Evolutionary conservation across 53 echinoderm and acorn worm species (phyloP).

Genomic region (Antedon mediterranea): DNA sequence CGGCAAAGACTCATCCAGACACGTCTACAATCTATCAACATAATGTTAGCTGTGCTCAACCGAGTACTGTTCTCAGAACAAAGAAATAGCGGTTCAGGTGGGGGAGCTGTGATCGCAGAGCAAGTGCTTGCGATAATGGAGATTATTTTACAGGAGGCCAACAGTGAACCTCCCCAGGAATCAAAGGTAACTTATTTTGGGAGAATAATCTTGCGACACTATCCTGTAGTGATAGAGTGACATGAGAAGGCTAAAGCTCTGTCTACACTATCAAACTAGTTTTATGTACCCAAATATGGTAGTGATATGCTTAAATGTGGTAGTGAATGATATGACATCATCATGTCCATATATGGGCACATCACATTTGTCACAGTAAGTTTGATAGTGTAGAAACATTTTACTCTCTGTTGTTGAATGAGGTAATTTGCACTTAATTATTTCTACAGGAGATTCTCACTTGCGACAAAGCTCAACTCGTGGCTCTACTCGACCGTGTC

Average conservation of each 20-base stretch:
- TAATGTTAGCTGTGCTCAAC: slow-evolving; percentile 88
- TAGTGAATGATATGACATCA: no score
- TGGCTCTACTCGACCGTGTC: slow-evolving; percentile 70
- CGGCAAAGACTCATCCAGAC: slow-evolving; percentile 75
- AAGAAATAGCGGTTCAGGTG: slow-evolving; percentile 73
- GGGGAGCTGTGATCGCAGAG: slow-evolving; percentile 67
- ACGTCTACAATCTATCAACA: slow-evolving; percentile 84
- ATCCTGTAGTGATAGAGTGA: no score
- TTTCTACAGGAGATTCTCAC: slow-evolving; percentile 41
- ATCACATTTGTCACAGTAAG: background rate
- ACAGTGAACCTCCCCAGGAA: slow-evolving; percentile 66
- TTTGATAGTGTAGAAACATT: no score
- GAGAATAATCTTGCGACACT: background rate
- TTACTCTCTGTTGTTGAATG: background rate
- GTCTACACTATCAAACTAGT: no score
- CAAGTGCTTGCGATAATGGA: slow-evolving; percentile 95
- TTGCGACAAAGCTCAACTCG: slow-evolving; percentile 76
- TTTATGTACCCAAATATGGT: no score
- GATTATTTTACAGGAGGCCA: slow-evolving; percentile 77
- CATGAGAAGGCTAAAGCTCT: no score
- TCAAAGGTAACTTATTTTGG: slow-evolving; percentile 32
- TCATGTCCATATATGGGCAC: no score
- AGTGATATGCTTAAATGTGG: no score
- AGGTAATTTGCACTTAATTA: no score
- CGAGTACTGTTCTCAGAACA: slow-evolving; percentile 82